Percentiles rank a stretch among this genome's conserved stretches.
phyloP scores from a whole-genome alignment of 2,113 vertebrate genomes.

The Bambusicola thoracicus region DNA sequence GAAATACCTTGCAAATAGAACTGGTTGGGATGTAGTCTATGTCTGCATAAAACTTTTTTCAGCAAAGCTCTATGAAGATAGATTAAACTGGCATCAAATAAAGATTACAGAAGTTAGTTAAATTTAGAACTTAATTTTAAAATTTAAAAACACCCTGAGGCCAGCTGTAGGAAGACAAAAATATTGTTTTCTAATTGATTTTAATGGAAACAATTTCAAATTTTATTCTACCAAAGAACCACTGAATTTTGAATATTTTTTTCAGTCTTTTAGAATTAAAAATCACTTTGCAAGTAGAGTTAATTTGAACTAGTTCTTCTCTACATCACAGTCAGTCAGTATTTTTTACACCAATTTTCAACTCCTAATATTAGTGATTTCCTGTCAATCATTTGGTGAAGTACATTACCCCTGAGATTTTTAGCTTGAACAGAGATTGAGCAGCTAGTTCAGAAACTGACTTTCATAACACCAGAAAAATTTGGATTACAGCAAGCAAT shows the following conservation, averaged over 20 bases:
- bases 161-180: conserved; percentile 22
- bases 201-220: neutral
- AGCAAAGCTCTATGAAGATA: neutral
- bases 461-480: neutral
- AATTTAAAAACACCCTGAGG: conserved; percentile 25
- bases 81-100: conserved; percentile 35
- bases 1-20: neutral
- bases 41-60: neutral
- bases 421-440: neutral
- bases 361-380: neutral
- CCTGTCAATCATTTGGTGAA: neutral
- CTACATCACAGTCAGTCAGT: neutral
- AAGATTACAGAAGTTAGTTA: conserved; percentile 26
- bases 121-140: conserved; percentile 41
- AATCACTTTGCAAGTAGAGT: neutral
- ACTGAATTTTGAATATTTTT: neutral
- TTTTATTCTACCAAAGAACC: conserved; percentile 15
- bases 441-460: neutral
- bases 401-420: neutral
- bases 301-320: neutral
- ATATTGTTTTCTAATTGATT: neutral
- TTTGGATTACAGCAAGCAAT: neutral
- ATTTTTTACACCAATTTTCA: neutral
- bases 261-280: neutral
- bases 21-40: neutral